Percentiles rank a stretch among this genome's conserved stretches.
Conservation (phyloP, 2,797 vertebrate species). For the Buceros bicornis region DNA sequence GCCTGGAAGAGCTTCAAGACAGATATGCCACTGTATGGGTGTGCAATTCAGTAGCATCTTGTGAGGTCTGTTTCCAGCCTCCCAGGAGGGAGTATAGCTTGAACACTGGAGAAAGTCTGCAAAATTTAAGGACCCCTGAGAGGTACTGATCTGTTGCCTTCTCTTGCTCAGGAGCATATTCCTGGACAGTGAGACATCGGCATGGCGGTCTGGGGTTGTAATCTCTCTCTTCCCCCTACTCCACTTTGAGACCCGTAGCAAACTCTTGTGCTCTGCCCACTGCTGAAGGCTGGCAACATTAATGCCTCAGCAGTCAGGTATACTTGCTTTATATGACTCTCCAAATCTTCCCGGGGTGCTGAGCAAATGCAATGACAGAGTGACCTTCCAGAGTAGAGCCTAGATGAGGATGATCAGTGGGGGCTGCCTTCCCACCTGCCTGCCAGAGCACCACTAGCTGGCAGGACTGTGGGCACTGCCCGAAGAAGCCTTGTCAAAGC, state of each 20-base stretch:
- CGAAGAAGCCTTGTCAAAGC: background rate
- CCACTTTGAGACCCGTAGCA: background rate
- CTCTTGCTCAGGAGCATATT: background rate
- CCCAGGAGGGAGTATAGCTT: background rate
- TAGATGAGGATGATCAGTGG: background rate
- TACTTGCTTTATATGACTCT: background rate
- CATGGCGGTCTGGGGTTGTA: background rate
- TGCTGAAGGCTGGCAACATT: background rate
- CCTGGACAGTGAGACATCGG: background rate
- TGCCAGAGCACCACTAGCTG: accelerated
- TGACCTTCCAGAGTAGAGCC: background rate
- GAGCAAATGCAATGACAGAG: background rate
- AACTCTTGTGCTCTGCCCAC: background rate
- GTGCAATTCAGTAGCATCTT: background rate
- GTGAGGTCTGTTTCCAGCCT: background rate
- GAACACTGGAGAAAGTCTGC: background rate
- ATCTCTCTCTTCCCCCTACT: background rate
- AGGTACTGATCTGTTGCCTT: background rate
- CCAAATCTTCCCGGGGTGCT: background rate
- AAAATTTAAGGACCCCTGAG: background rate
- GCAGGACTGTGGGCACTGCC: background rate
- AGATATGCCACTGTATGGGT: background rate
- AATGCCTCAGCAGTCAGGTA: background rate
- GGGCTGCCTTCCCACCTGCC: background rate
- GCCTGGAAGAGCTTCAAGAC: background rate